phyloP scores from a whole-genome alignment of 2,888 invertebrate genomes.

The Macaria notata region DNA sequence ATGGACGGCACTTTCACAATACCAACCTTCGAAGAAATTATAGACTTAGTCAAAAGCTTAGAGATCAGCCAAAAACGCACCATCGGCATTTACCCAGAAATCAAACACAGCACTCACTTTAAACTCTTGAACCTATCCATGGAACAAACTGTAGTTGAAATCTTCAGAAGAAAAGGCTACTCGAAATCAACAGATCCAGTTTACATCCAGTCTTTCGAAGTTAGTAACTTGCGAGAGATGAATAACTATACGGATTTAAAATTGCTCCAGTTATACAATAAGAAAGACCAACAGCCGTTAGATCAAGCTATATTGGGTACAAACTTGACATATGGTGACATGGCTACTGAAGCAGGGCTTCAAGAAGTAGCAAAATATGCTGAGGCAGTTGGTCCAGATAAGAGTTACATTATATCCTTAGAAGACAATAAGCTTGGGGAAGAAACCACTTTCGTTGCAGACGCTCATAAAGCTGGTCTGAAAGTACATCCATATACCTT shows the following conservation, averaged over 20 bases:
- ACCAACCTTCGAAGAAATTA: constrained; percentile 67
- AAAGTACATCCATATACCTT: constrained; percentile 72
- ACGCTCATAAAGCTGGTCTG: constrained; percentile 63
- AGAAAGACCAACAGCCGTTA: constrained; percentile 46
- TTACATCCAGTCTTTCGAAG: constrained; percentile 72
- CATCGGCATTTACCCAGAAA: constrained; percentile 72
- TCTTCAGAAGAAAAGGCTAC: constrained; percentile 62
- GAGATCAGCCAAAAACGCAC: constrained; percentile 56
- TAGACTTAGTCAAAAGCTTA: constrained; percentile 62
- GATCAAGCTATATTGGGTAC: constrained; percentile 54
- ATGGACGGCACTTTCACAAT: constrained; percentile 59
- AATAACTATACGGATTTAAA: constrained; percentile 57
- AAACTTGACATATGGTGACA: constrained; percentile 56
- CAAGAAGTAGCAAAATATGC: constrained; percentile 65
- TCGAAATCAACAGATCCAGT: constrained; percentile 51
- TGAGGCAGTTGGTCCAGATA: constrained; percentile 66
- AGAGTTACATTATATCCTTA: constrained; percentile 65
- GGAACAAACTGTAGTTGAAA: constrained; percentile 58
- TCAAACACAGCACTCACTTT: constrained; percentile 66
- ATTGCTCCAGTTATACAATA: constrained; percentile 57
- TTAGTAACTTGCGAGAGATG: constrained; percentile 62
- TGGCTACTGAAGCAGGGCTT: constrained; percentile 64
- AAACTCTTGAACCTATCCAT: constrained; percentile 54
- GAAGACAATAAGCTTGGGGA: constrained; percentile 50
- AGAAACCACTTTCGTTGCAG: constrained; percentile 57